Evolutionary conservation across 2,888 invertebrate species (phyloP).

Genomic region (Apantesis nais): DNA sequence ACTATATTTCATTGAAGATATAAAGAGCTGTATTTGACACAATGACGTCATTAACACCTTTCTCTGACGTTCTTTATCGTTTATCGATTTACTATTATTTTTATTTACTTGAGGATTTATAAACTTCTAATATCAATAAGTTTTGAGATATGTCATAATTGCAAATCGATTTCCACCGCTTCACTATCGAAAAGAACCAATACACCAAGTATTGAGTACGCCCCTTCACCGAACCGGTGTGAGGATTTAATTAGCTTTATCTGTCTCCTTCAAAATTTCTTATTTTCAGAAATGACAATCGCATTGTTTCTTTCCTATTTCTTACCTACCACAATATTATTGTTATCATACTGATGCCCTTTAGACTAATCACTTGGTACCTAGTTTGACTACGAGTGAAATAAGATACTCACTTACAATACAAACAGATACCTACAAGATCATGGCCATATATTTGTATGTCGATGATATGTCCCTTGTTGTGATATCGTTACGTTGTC

Average conservation of each 20-base stretch:
- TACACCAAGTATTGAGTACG: not conserved
- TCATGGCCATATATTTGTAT: not conserved
- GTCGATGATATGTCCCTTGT: not conserved
- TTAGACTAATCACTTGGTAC: no score
- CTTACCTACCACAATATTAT: no score
- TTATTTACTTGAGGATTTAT: not conserved
- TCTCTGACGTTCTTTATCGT: not conserved
- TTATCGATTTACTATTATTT: not conserved
- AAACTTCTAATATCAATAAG: not conserved
- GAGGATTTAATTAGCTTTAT: not conserved
- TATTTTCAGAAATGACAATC: no score
- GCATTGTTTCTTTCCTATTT: no score
- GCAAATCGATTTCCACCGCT: not conserved
- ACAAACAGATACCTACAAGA: not conserved
- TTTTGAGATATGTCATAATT: not conserved
- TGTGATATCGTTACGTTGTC: not conserved
- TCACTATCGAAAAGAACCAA: not conserved
- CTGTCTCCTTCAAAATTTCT: no score
- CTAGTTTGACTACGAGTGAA: no score
- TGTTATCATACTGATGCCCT: no score
- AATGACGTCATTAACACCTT: not conserved
- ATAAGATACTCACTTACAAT: not conserved
- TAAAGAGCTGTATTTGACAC: slow-evolving; percentile 1
- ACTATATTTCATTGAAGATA: slow-evolving; percentile 9
- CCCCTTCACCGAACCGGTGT: not conserved